Percentiles rank a stretch among this genome's conserved stretches.
Evolutionary conservation across 37 sponge, comb jelly and placozoan species (phyloP).

Genomic region (Tethya wilhelma): DNA sequence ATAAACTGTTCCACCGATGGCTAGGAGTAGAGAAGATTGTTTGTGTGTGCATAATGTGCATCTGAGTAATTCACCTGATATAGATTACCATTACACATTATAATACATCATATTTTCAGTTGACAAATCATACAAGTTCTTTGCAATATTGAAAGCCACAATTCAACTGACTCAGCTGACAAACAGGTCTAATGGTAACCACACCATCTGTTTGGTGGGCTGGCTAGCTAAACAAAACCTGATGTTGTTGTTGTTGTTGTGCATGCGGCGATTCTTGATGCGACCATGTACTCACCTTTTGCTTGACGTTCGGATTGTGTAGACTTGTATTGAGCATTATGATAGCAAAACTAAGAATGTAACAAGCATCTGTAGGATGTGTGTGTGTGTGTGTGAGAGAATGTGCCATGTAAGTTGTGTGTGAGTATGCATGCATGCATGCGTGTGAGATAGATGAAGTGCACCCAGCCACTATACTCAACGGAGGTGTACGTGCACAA

Average conservation of each 20-base stretch:
- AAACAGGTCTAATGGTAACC: too few species aligned
- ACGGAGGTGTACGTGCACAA: not conserved
- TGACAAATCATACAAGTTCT: too few species aligned
- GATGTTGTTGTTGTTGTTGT: too few species aligned
- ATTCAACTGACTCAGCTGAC: too few species aligned
- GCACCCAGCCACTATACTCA: too few species aligned
- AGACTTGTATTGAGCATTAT: constrained; percentile 97
- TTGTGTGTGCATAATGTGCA: not conserved
- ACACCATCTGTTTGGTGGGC: too few species aligned
- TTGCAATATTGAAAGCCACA: not conserved
- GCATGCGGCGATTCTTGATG: not conserved
- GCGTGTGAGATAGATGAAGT: not conserved
- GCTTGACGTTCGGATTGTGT: constrained; percentile 89
- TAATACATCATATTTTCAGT: too few species aligned
- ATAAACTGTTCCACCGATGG: constrained; percentile 82
- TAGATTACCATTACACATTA: too few species aligned
- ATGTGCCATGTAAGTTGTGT: not conserved
- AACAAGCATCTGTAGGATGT: constrained; percentile 80
- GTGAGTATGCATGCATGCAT: not conserved
- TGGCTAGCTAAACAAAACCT: too few species aligned
- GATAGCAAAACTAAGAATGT: constrained; percentile 89
- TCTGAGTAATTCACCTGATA: not conserved
- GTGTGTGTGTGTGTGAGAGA: not conserved
- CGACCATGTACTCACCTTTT: constrained; percentile 64
- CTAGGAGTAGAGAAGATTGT: constrained; percentile 19